Base-by-base conservation (phyloP, 2,888 invertebrate genomes). In the Sylvicola fuscatus region DNA sequence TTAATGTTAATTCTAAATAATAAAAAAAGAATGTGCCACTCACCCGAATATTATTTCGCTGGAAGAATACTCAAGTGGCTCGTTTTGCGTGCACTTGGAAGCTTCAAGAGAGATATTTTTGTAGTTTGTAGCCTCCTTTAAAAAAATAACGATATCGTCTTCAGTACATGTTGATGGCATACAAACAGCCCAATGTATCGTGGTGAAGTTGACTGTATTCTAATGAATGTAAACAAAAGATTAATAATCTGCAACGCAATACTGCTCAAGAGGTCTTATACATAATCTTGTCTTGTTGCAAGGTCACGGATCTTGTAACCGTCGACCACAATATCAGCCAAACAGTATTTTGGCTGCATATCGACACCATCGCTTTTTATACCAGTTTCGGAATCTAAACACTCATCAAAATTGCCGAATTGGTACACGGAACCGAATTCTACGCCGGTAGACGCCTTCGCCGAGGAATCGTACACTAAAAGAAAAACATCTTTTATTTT, bases 361-460 rank as follows among this genome's bases (percentile, higher is more conserved):
- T 36, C 26, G 13, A 41, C 52, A 0, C 37, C 32, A 11, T 34
- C 38, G 29, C 54, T 51, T 0, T 51, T 56, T 0, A 61, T 58
- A 21, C 53, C 52, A 27, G 61, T 64, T 2, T 52, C 60, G 14
- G 56, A 51, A 30, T 51, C 44, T 11, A 75, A 56, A 46, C 79
- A 79, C 53, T 79, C 75, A 49, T 79, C 78, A 47, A 70, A 79
- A 54, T 79, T 76, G 1, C 79, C 79, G 41, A 79, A 58, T 41
- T 78, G 75, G 54, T 71, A 75, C 2, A 68, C 63, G 10, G 72
- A 68, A 3, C 77, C 77, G 42, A 67, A 68, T 13, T 77, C 64
- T 11, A 78, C 56, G 11, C 78, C 78, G 43, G 66, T 65, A 1
- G 75, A 71, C 27, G 70, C 69, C 51, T 78, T 78, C 1, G 72